Evolutionary conservation across 2,888 invertebrate species (phyloP), one percentile per base, ranked within the genome.

Genomic region (Beris morrisii): DNA sequence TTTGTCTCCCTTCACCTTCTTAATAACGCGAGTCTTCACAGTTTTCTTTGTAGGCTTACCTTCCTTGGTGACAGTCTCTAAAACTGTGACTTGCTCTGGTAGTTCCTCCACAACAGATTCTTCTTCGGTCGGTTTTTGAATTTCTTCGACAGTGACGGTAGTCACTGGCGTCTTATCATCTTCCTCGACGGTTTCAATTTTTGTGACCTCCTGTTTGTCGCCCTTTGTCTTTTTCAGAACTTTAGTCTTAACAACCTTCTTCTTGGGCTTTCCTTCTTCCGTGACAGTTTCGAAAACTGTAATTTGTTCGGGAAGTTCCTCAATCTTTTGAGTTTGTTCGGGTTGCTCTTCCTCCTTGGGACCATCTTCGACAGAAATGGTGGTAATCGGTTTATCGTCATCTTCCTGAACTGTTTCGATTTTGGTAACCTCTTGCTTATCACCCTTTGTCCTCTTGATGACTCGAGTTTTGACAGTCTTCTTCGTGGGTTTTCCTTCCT

Each of bases 161-260:
- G 65, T 58, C 1, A 63, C 43, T n/a, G 78, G 78, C 30, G 79
- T 70, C 71, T 80, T 80, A 70, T 70, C 71, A 68, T 73, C 65
- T 77, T 65, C 55, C 13, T 65, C 53, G n/a, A 68, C 54, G 4
- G 71, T 73, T 45, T 69, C 58, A 28, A 77, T 75, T 71, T 78
- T 75, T 4, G 77, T 77, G 13, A 71, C 72, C 72, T 76, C 76
- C 68, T 75, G 73, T 72, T 76, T 77, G 7, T 73, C 73, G 58
- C 76, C 79, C 65, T 75, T 73, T 22, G 73, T 72, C 70, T 78
- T 79, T 69, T 78, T 79, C 46, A 81, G 79, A 0, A 74, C 71
- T n/a, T 77, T 75, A 69, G 76, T 79, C 48, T 73, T 75, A 4
- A 74, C 72, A 44, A 73, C 72, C 64, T 75, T 76, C 69, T 74